A percentile compares a stretch with the other conserved stretches of the same genome.
phyloP scores from a whole-genome alignment of 2,113 vertebrate species.

The Scalopus aquaticus region DNA sequence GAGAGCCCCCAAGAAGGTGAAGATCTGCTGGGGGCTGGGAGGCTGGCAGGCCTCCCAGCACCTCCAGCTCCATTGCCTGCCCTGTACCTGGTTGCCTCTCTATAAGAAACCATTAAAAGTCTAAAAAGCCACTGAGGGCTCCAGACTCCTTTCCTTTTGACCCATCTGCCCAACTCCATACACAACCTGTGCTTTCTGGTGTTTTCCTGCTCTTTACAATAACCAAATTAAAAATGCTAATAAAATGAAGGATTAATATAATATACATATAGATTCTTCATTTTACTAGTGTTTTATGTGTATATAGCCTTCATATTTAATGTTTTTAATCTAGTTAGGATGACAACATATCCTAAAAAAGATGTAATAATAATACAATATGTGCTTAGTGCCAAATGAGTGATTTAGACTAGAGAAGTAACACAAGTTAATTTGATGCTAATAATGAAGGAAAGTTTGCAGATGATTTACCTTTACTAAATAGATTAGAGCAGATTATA shows the following conservation, averaged over 20 bases:
- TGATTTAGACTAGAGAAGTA: slow-evolving; percentile 19
- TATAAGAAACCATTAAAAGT: too few relatives aligned
- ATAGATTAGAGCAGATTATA: slow-evolving; percentile 11
- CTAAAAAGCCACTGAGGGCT: too few relatives aligned
- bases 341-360: not conserved
- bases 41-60: too few relatives aligned
- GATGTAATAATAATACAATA: slow-evolving; percentile 2
- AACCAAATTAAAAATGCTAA: not conserved
- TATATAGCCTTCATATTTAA: not conserved
- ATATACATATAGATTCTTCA: not conserved
- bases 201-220: too few relatives aligned
- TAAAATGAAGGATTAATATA: too few relatives aligned
- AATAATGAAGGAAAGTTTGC: not conserved
- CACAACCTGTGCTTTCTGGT: too few relatives aligned
- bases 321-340: slow-evolving; percentile 47
- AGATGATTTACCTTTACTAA: slow-evolving; percentile 39
- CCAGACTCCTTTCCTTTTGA: too few relatives aligned
- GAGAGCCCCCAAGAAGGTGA: too few relatives aligned
- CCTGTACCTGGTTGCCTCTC: too few relatives aligned
- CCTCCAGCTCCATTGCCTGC: too few relatives aligned
- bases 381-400: not conserved
- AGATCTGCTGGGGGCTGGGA: too few relatives aligned
- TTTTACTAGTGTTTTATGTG: not conserved
- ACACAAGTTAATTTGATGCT: slow-evolving; percentile 16
- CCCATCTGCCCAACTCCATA: too few relatives aligned